Percentiles rank a stretch among this genome's conserved stretches.
These are phyloP conservation scores for Ailurus styani DNA, from an alignment of 2,113 vertebrate genomes.

Conservation along the genomic window DNA sequence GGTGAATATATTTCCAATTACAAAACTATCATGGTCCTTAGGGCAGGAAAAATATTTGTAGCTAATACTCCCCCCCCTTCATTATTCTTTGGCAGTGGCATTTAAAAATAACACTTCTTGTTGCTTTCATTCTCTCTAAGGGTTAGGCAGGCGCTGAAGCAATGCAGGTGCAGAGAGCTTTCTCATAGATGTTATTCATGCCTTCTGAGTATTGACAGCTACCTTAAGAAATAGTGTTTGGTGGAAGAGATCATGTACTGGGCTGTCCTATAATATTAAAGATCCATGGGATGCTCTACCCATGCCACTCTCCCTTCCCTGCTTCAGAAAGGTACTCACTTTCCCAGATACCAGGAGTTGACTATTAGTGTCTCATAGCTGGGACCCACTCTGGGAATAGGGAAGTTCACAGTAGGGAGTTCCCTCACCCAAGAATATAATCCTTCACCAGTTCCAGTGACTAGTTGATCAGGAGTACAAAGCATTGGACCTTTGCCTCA, in stretches of 20 bases:
- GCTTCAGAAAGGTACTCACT: not conserved
- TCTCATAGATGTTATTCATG: too few species aligned
- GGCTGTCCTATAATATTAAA: not conserved
- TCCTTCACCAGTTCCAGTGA: not conserved
- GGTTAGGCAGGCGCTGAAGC: not conserved
- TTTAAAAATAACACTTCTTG: not conserved
- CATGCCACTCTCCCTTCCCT: not conserved
- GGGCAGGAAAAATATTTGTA: not conserved
- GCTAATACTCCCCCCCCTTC: not conserved
- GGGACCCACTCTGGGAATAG: not conserved
- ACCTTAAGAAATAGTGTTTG: not conserved
- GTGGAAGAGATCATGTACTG: accelerated
- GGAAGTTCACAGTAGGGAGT: not conserved
- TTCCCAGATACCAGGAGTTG: not conserved
- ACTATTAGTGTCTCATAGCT: not conserved
- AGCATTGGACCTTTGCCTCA: not conserved
- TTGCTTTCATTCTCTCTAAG: not conserved
- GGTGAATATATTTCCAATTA: not conserved
- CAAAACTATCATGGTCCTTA: not conserved
- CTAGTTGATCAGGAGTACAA: not conserved
- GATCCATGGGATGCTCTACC: too few species aligned
- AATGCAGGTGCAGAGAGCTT: not conserved
- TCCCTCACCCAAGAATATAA: not conserved
- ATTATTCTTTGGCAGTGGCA: not conserved
- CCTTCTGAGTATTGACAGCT: not conserved